A percentile compares a stretch with the other conserved stretches of the same genome.
These are phyloP conservation scores for Trachelus iudaicus DNA, from an alignment of 2,888 invertebrate genomes.

Conservation along the genomic window DNA sequence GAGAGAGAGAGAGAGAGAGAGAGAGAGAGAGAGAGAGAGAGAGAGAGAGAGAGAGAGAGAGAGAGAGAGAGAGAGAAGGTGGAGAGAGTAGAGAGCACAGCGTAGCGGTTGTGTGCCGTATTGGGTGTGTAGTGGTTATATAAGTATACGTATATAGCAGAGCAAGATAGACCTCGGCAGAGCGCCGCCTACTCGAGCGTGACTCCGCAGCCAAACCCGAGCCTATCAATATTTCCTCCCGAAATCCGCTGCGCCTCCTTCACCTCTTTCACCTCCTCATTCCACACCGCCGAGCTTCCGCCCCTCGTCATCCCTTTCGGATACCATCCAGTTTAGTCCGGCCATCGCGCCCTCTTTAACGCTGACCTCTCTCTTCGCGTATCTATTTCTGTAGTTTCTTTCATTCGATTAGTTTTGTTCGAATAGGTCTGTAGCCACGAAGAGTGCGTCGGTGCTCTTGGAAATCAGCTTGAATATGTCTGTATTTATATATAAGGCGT, in stretches of 20 bases:
- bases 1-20: conserved; percentile 22
- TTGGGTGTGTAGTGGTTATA: not conserved
- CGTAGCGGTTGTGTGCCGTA: not conserved
- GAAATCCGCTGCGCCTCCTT: conserved; percentile 45
- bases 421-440: not conserved
- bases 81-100: not conserved
- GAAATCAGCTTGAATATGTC: too few relatives aligned
- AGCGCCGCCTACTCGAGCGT: conserved; percentile 63
- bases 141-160: conserved; percentile 7
- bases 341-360: conserved; percentile 6
- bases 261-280: conserved; percentile 16
- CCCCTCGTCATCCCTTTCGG: conserved; percentile 13
- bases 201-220: conserved; percentile 63
- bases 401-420: not conserved
- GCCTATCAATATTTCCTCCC: conserved; percentile 65
- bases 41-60: conserved; percentile 26
- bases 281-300: not conserved
- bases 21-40: conserved; percentile 28
- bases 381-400: not conserved
- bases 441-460: not conserved
- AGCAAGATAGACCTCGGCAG: conserved; percentile 53
- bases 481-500: too few relatives aligned
- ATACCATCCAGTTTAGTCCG: conserved; percentile 19
- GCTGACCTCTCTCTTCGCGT: conserved; percentile 1
- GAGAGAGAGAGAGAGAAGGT: conserved; percentile 20